Percentiles rank a stretch among this genome's conserved stretches.
Conservation (phyloP, 2,888 invertebrate genomes). For the Scaptodrosophila latifasciaeformis region DNA sequence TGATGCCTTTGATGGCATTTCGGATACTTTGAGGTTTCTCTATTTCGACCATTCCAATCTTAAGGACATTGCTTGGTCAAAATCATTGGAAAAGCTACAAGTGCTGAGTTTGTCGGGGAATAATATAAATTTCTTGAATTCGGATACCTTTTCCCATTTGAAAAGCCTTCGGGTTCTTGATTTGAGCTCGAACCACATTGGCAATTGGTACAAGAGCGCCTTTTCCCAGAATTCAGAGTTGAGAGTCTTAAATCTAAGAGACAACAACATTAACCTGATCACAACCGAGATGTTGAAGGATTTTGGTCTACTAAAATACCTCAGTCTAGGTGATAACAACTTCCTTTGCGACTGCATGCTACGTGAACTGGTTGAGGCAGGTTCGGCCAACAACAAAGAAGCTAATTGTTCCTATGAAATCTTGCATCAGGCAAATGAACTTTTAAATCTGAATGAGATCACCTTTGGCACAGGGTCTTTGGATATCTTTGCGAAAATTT, state of each 20-base stretch:
- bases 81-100: slow-evolving; percentile 74
- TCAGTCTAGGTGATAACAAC: slow-evolving; percentile 77
- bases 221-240: slow-evolving; percentile 75
- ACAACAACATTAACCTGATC: slow-evolving; percentile 78
- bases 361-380: slow-evolving; percentile 76
- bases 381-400: slow-evolving; percentile 61
- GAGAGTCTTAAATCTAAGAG: slow-evolving; percentile 75
- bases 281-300: slow-evolving; percentile 78
- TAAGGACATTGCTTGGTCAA: slow-evolving; percentile 72
- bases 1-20: slow-evolving; percentile 74
- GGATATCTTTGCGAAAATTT: slow-evolving; percentile 26
- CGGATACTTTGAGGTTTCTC: slow-evolving; percentile 74
- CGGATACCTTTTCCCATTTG: slow-evolving; percentile 69
- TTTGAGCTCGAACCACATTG: slow-evolving; percentile 77
- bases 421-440: slow-evolving; percentile 20
- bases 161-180: slow-evolving; percentile 76
- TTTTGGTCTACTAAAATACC: slow-evolving; percentile 74
- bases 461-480: neutral
- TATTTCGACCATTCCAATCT: slow-evolving; percentile 76
- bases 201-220: slow-evolving; percentile 77
- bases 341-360: slow-evolving; percentile 79
- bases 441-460: neutral
- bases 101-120: slow-evolving; percentile 77
- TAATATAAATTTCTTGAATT: slow-evolving; percentile 74
- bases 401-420: slow-evolving; percentile 50